phyloP scores from a whole-genome alignment of 1,140 invertebrate genomes.

The Leptoteleia sp. region DNA sequence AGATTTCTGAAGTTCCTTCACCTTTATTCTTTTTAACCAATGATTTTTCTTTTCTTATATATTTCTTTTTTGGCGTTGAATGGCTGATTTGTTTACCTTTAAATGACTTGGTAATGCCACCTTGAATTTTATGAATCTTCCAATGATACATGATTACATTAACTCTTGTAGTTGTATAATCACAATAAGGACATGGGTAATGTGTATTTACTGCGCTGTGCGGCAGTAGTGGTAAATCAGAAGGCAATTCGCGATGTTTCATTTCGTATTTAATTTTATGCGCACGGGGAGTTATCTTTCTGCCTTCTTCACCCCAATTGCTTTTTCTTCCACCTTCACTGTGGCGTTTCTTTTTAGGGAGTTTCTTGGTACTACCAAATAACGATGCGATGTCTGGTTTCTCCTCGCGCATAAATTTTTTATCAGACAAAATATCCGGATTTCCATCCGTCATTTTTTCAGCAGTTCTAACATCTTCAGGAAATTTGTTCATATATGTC shows the following conservation, averaged over 20 bases:
- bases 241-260: constrained; percentile 79
- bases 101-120: constrained; percentile 56
- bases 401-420: constrained; percentile 84
- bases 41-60: constrained; percentile 75
- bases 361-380: constrained; percentile 77
- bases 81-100: constrained; percentile 60
- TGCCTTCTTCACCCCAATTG: constrained; percentile 65
- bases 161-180: constrained; percentile 84
- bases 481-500: constrained; percentile 87
- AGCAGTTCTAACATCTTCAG: constrained; percentile 86
- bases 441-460: constrained; percentile 86
- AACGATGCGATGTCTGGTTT: constrained; percentile 80
- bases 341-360: constrained; percentile 74
- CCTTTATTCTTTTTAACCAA: constrained; percentile 61
- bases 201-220: constrained; percentile 69
- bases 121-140: constrained; percentile 82
- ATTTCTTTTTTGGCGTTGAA: constrained; percentile 80
- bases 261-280: constrained; percentile 84
- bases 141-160: constrained; percentile 87
- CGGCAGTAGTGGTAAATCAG: constrained; percentile 69
- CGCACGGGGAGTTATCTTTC: constrained; percentile 79
- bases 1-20: constrained; percentile 60
- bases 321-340: constrained; percentile 68
- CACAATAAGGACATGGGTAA: constrained; percentile 85
- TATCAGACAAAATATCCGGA: constrained; percentile 83